Conservation (phyloP, 2,888 invertebrate species). For the Philonicus albiceps region DNA sequence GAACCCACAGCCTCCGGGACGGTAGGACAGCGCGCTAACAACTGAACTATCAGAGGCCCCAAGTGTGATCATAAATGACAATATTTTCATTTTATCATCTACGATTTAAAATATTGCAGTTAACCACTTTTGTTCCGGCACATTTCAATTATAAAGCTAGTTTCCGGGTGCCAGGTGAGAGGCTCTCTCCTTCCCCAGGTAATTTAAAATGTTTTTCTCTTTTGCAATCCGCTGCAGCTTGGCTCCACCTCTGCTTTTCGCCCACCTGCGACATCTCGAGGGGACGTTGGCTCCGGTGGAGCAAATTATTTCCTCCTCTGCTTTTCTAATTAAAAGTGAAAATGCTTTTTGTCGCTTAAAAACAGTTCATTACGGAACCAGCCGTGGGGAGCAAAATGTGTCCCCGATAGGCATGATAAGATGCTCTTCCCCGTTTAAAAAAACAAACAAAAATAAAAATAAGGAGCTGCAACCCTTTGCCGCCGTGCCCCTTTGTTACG, state of each 20-base stretch:
- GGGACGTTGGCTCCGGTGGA: neutral
- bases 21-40: no score
- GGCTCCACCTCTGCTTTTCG: neutral
- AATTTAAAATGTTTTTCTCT: neutral
- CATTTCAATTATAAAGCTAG: neutral
- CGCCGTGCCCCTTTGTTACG: neutral
- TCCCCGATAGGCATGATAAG: neutral
- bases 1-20: no score
- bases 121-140: no score
- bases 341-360: neutral
- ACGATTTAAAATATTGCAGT: no score
- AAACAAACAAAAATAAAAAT: neutral
- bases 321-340: constrained; percentile 13
- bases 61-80: no score
- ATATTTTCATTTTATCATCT: no score
- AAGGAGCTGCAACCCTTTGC: neutral
- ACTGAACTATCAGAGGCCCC: no score
- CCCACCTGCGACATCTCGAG: neutral
- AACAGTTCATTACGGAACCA: neutral
- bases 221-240: neutral
- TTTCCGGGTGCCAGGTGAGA: neutral
- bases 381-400: neutral
- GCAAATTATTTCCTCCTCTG: neutral
- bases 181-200: neutral
- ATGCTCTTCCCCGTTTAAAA: neutral